phyloP scores from a whole-genome alignment of 2,888 invertebrate species.

The Drosophila atripex region DNA sequence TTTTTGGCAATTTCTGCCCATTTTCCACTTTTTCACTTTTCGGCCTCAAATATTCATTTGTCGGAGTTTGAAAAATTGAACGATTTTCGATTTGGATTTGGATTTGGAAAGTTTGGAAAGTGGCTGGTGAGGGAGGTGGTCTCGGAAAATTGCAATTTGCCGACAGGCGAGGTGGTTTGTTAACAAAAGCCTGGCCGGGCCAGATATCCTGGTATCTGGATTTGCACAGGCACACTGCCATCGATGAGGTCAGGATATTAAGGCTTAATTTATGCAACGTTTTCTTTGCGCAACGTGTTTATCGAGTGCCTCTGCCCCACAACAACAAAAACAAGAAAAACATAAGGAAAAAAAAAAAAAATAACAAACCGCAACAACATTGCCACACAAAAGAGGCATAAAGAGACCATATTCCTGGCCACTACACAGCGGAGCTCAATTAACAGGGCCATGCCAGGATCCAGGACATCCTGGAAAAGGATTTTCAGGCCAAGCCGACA shows the following conservation, averaged over 20 bases:
- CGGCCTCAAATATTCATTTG: slow-evolving; percentile 68
- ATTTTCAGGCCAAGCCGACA: background rate
- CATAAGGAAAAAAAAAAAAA: background rate
- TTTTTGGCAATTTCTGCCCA: background rate
- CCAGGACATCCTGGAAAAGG: background rate
- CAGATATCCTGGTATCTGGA: slow-evolving; percentile 46
- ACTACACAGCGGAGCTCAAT: slow-evolving; percentile 12
- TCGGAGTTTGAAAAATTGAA: slow-evolving; percentile 62
- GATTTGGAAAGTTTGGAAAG: background rate
- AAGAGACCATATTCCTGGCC: too few relatives aligned
- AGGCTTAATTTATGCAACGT: slow-evolving; percentile 68
- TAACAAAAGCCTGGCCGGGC: background rate
- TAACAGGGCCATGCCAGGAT: slow-evolving; percentile 7
- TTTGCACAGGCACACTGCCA: slow-evolving; percentile 54
- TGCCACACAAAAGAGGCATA: background rate
- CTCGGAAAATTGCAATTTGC: slow-evolving; percentile 25
- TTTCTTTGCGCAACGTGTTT: slow-evolving; percentile 68
- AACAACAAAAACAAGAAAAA: background rate
- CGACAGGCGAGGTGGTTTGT: slow-evolving; percentile 19
- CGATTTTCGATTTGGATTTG: slow-evolving; percentile 26
- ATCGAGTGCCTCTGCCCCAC: slow-evolving; percentile 31
- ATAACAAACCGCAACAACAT: background rate
- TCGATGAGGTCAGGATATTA: slow-evolving; percentile 50
- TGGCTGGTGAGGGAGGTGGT: background rate
- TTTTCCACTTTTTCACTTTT: slow-evolving; percentile 27